phyloP scores from a whole-genome alignment of 2,113 vertebrate species.

The Tupaia tana region DNA sequence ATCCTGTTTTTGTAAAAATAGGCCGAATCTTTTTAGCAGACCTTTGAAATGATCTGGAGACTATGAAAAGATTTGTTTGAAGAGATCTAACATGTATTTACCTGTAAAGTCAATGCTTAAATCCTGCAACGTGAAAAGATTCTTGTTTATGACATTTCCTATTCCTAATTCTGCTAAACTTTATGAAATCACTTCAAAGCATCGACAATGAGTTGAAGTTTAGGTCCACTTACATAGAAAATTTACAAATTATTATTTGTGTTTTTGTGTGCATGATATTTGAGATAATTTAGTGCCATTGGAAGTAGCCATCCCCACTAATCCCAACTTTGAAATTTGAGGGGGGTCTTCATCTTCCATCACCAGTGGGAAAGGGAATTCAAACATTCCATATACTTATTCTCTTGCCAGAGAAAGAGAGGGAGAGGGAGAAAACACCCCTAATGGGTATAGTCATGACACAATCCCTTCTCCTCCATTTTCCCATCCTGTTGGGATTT shows the following conservation, averaged over 20 bases:
- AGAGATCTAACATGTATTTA: background rate
- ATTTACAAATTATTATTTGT: background rate
- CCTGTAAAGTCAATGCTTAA: background rate
- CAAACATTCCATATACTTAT: background rate
- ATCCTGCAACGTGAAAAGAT: background rate
- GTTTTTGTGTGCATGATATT: background rate
- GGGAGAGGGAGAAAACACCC: too few relatives aligned
- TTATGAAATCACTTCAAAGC: background rate
- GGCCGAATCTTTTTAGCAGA: constrained; percentile 55
- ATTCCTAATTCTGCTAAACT: background rate
- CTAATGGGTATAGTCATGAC: too few relatives aligned
- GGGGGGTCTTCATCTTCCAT: background rate
- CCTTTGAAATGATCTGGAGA: constrained; percentile 14
- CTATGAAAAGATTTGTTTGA: constrained; percentile 27
- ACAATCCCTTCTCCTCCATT: too few relatives aligned
- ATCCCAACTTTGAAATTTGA: background rate
- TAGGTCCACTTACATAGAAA: background rate
- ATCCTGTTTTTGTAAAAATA: constrained; percentile 52
- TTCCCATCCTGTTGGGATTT: too few relatives aligned
- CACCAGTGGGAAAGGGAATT: background rate
- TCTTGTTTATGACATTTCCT: background rate
- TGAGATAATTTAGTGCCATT: background rate
- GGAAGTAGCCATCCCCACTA: background rate
- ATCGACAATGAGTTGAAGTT: background rate
- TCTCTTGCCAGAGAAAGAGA: too few relatives aligned